Percentiles rank a stretch among this genome's conserved stretches.
These are phyloP conservation scores for Ophioderma brevispina DNA, from an alignment of 35 echinoderm and acorn worm genomes.

Conservation along the genomic window DNA sequence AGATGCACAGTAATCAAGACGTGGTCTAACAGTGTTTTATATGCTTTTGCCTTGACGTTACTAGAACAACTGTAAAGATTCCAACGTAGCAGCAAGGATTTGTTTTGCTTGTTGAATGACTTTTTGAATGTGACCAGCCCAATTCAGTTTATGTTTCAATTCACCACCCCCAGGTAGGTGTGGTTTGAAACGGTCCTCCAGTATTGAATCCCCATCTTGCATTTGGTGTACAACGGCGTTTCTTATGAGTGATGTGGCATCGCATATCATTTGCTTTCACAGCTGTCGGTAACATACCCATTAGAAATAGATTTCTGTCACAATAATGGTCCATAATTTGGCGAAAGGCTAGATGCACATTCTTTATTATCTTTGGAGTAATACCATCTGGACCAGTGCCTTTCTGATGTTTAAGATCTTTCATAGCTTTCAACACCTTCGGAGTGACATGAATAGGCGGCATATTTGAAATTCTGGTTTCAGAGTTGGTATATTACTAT, in stretches of 20 bases:
- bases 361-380: conserved; percentile 19
- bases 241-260: too few relatives aligned
- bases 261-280: not conserved
- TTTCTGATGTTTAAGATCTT: conserved; percentile 37
- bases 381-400: conserved; percentile 27
- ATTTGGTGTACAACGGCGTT: too few relatives aligned
- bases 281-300: not conserved
- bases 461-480: not conserved
- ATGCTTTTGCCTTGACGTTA: not conserved
- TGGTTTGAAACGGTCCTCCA: too few relatives aligned
- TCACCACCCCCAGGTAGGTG: too few relatives aligned
- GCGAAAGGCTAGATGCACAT: conserved; percentile 27
- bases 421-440: conserved; percentile 3
- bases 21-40: not conserved
- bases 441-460: not conserved
- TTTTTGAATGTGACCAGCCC: too few relatives aligned
- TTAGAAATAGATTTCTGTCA: not conserved
- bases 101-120: not conserved
- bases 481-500: not conserved
- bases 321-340: not conserved
- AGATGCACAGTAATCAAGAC: not conserved
- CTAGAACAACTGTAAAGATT: not conserved
- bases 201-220: too few relatives aligned
- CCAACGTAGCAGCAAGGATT: not conserved
- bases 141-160: too few relatives aligned